Conservation (phyloP, 2,888 invertebrate species). For the Drosophila infuscata region DNA sequence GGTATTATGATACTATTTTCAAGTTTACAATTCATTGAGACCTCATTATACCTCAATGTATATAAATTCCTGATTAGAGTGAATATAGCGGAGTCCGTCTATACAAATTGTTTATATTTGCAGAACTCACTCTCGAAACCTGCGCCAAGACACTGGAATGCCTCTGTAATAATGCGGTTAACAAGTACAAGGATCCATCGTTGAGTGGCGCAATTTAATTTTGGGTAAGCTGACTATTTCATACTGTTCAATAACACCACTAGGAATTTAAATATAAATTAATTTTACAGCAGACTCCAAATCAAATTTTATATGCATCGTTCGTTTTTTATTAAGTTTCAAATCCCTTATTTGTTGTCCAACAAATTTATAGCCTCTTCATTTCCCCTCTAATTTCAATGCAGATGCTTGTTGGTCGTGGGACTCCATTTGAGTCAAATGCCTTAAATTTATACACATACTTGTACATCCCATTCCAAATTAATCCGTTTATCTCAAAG, state of each 20-base stretch:
- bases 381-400: background rate
- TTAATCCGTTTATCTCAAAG: background rate
- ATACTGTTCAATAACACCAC: no score
- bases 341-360: background rate
- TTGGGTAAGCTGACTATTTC: conserved; percentile 85
- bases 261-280: no score
- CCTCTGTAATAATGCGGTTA: conserved; percentile 96
- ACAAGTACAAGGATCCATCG: conserved; percentile 93
- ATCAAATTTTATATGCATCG: no score
- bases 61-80: background rate
- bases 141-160: conserved; percentile 96
- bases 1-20: no score
- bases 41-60: background rate
- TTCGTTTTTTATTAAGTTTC: background rate
- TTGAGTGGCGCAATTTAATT: conserved; percentile 92
- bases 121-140: conserved; percentile 74
- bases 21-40: no score
- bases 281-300: background rate
- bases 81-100: no score
- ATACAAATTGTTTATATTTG: background rate
- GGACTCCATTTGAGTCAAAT: background rate
- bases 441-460: background rate
- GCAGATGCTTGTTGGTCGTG: conserved; percentile 4
- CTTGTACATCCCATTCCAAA: conserved; percentile 3
- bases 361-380: background rate